Evolutionary conservation across 2,888 invertebrate genomes (phyloP), one percentile per base, ranked within the genome.

Genomic region (Acronicta aceris): DNA sequence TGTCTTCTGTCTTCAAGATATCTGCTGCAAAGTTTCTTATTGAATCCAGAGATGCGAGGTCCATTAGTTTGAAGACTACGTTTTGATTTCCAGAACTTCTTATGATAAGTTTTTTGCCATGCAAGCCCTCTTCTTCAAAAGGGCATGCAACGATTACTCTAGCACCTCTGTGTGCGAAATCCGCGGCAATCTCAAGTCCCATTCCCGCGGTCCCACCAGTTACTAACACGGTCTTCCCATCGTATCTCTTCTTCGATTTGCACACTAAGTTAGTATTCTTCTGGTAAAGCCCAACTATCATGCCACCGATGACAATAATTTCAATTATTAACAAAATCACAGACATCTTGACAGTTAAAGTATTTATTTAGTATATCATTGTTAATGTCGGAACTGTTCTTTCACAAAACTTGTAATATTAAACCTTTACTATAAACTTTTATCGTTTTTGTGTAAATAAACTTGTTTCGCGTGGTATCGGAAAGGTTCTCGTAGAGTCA

Each of bases 11-110:
- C 73, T 95, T 95, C 27, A 96, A 94, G 30, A 99, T 95, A 60
- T 97, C 97, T 5, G 95, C 95, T 0, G 97, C 98, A 84, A 99
- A 99, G 71, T 96, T 96, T 16, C 98, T 95, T 7, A 98, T 95
- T 0, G 98, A 98, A 73, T 96, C 95, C 67, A 97, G 91, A 0
- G 97, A 97, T 4, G 96, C 96, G 21, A 98, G 88, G 82, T 98
- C 97, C 30, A 98, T 89, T 81, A 97, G 95, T 83, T 96, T 96
- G 2, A 97, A 96, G 0, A 96, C 81, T 0, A 98, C 90, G 65
- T 97, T 96, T 25, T 95, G 90, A 82, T 97, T 97, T 40, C 96
- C 96, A 0, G 96, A 96, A 71, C 95, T 95, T 76, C 95, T 95
- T 0, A 95, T 86, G 13, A 98, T 95, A 76, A 96, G 95, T 71